Conservation (phyloP, 1,140 invertebrate genomes). For the Drosophila lowei region DNA sequence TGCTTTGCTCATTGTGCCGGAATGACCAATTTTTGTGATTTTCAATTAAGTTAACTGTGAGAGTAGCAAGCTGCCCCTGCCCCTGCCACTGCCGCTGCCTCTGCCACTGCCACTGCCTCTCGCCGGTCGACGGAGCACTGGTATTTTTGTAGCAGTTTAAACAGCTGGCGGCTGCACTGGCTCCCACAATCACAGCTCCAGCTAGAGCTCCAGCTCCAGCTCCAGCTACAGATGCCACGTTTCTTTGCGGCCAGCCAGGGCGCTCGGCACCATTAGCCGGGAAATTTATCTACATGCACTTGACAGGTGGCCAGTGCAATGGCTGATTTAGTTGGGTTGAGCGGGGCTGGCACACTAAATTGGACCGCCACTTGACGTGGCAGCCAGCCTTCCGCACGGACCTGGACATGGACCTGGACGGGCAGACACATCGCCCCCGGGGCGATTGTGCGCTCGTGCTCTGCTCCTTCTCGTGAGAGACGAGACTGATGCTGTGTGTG, state of each 20-base stretch:
- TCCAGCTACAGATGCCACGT: constrained; percentile 20
- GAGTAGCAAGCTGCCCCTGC: constrained; percentile 17
- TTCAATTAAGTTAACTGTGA: constrained; percentile 78
- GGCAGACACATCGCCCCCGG: constrained; percentile 47
- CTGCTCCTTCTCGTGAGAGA: too few species aligned
- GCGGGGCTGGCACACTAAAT: constrained; percentile 64
- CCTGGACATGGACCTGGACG: not conserved
- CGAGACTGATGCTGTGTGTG: constrained; percentile 25
- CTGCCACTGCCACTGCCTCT: constrained; percentile 10
- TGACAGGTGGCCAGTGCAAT: constrained; percentile 63
- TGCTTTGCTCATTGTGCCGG: constrained; percentile 74
- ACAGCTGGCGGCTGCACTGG: constrained; percentile 63
- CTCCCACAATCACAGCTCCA: constrained; percentile 27
- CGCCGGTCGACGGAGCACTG: constrained; percentile 15
- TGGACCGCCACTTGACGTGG: constrained; percentile 64
- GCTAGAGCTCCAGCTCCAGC: constrained; percentile 4
- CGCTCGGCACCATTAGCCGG: constrained; percentile 68
- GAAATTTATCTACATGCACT: constrained; percentile 78
- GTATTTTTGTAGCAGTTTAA: constrained; percentile 66
- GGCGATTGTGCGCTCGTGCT: constrained; percentile 49
- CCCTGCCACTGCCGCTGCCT: not conserved
- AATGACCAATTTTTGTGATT: constrained; percentile 82
- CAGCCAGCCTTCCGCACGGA: constrained; percentile 18
- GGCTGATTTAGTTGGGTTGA: constrained; percentile 59
- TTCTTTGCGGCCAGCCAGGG: constrained; percentile 56